phyloP scores from a whole-genome alignment of 2,888 invertebrate species.

The Deroplatys truncata region DNA sequence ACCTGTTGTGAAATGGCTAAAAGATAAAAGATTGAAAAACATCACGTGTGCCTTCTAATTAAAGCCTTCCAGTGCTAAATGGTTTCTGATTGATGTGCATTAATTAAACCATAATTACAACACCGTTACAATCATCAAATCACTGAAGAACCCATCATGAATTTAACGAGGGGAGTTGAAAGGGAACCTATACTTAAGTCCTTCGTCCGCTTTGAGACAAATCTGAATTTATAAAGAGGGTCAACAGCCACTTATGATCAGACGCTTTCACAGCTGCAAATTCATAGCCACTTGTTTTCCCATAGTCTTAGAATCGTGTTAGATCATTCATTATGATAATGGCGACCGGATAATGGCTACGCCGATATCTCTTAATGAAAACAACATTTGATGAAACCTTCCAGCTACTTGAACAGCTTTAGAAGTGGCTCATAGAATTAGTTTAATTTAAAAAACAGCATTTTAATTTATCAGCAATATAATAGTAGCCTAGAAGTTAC shows the following conservation, averaged over 20 bases:
- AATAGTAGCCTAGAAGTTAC: no score
- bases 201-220: neutral
- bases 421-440: neutral
- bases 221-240: constrained; percentile 2
- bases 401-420: neutral
- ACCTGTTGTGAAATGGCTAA: neutral
- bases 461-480: no score
- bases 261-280: neutral
- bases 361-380: neutral
- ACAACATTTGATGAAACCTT: neutral
- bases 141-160: neutral
- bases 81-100: constrained; percentile 28
- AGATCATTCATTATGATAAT: neutral
- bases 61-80: constrained; percentile 19
- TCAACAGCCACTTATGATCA: neutral
- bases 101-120: constrained; percentile 26
- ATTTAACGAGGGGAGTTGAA: neutral
- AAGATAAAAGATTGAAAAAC: neutral
- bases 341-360: neutral
- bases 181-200: neutral
- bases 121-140: constrained; percentile 2
- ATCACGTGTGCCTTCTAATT: neutral
- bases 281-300: neutral
- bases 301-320: neutral
- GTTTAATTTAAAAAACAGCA: no score